Percentiles rank a stretch among this genome's conserved stretches.
These are phyloP conservation scores for Ochotona princeps DNA, from an alignment of 2,113 vertebrate genomes.

Conservation along the genomic window DNA sequence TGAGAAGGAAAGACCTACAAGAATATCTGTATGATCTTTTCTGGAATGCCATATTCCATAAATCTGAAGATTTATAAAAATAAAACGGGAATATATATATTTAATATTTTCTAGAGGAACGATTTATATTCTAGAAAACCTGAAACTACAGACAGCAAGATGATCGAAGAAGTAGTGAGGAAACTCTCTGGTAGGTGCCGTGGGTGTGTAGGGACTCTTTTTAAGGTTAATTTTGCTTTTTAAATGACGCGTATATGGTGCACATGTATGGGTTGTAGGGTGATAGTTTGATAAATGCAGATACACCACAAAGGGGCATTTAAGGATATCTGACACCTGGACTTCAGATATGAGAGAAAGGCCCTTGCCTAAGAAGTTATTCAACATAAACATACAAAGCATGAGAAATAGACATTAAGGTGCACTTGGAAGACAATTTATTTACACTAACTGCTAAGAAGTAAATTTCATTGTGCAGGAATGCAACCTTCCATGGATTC, in stretches of 20 bases:
- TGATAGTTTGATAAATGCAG: neutral
- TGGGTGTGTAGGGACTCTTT: neutral
- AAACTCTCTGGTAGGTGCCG: neutral
- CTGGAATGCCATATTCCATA: neutral
- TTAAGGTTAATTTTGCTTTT: neutral
- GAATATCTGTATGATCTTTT: neutral
- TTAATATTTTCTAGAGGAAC: neutral
- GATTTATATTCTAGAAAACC: neutral
- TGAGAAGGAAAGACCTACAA: neutral
- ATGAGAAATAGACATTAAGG: neutral
- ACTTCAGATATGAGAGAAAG: neutral
- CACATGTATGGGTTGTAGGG: neutral
- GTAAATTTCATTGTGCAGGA: neutral
- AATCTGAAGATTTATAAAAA: neutral
- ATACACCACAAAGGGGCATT: neutral
- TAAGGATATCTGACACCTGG: neutral
- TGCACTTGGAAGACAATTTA: neutral
- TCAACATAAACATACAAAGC: neutral
- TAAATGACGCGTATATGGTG: neutral
- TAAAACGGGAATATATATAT: neutral
- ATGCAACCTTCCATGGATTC: neutral
- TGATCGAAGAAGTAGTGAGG: neutral
- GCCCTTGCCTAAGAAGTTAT: neutral
- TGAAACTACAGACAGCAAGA: neutral
- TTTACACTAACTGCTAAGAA: neutral